Conservation (phyloP, 2,888 invertebrate genomes). For the Sialis lutaria region DNA sequence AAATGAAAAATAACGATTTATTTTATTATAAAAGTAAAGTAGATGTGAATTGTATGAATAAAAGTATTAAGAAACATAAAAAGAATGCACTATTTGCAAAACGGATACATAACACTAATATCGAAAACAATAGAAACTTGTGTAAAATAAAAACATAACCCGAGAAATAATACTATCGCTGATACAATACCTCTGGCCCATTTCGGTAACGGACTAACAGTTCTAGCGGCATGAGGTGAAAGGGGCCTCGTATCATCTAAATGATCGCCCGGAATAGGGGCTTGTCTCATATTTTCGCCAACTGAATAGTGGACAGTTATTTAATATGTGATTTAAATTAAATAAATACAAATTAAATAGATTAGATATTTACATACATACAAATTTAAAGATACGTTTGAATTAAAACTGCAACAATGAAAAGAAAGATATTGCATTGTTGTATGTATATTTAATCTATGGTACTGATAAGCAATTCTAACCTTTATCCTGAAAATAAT, state of each 20-base stretch:
- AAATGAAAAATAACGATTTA: no score
- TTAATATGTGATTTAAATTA: not conserved
- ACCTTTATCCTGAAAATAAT: constrained; percentile 38
- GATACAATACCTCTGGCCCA: constrained; percentile 34
- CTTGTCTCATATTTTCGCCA: constrained; percentile 33
- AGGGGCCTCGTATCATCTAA: constrained; percentile 25
- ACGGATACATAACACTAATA: no score
- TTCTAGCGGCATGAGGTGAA: constrained; percentile 23
- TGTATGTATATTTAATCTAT: not conserved
- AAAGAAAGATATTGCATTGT: not conserved
- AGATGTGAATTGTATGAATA: no score
- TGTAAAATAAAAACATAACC: no score
- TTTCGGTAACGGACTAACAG: constrained; percentile 36
- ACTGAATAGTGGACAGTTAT: constrained; percentile 14
- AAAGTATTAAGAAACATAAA: no score
- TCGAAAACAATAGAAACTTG: no score
- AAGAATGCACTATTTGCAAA: no score
- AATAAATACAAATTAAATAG: constrained; percentile 9
- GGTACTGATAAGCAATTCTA: constrained; percentile 9
- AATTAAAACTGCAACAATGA: not conserved
- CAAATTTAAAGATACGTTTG: not conserved
- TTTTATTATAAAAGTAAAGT: no score
- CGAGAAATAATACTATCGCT: no score
- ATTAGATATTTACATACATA: not conserved
- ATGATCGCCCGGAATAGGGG: constrained; percentile 27